Percentiles rank a stretch among this genome's conserved stretches.
Evolutionary conservation across 2,888 invertebrate genomes (phyloP).

Genomic region (Anthophora plumipes): DNA sequence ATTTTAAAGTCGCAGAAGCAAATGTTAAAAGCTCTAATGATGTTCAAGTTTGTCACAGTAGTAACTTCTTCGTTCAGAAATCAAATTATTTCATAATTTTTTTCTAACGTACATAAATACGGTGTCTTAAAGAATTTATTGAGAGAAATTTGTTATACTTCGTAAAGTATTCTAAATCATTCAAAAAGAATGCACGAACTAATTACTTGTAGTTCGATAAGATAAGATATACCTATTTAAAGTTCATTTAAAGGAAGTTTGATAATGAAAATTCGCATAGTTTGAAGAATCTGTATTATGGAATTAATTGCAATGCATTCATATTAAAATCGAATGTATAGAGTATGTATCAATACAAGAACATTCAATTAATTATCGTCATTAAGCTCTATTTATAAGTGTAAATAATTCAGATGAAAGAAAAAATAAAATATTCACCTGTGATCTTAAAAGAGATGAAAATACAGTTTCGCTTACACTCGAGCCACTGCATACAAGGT

Average conservation of each 20-base stretch:
- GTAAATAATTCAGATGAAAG: slow-evolving; percentile 7
- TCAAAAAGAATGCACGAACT: too few species aligned
- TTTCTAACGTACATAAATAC: too few species aligned
- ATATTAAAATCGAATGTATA: background rate
- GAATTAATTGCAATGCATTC: background rate
- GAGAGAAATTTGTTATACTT: too few species aligned
- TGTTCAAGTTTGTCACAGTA: too few species aligned
- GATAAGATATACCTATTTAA: background rate
- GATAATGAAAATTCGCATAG: background rate
- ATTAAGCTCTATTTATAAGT: background rate
- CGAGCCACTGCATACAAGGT: slow-evolving; percentile 40
- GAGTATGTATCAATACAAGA: background rate
- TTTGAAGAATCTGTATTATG: background rate
- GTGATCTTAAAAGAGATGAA: slow-evolving; percentile 16
- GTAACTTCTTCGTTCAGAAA: too few species aligned
- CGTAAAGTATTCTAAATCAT: too few species aligned
- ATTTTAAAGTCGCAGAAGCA: too few species aligned
- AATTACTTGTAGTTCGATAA: too few species aligned
- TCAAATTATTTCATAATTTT: background rate
- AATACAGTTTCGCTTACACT: slow-evolving; percentile 16
- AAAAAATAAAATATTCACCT: slow-evolving; percentile 17
- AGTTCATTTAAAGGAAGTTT: background rate
- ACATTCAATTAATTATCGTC: slow-evolving; percentile 7
- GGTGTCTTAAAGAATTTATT: too few species aligned
- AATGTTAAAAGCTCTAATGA: too few species aligned